phyloP scores from a whole-genome alignment of 2,888 invertebrate genomes.

The Nebria brevicollis region DNA sequence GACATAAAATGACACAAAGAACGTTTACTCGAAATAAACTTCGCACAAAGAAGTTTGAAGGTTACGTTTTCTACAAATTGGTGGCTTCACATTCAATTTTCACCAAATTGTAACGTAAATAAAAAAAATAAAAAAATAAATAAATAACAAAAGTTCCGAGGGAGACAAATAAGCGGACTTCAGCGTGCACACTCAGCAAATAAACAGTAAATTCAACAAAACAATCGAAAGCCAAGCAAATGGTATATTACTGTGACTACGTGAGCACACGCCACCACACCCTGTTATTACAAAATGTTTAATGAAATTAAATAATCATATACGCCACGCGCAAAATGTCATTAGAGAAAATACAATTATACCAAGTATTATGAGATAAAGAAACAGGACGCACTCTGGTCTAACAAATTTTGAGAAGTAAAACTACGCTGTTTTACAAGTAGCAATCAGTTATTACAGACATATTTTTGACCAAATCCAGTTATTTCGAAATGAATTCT shows the following conservation, averaged over 20 bases:
- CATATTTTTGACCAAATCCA: background rate
- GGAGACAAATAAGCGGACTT: background rate
- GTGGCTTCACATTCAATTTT: slow-evolving; percentile 27
- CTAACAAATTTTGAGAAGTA: background rate
- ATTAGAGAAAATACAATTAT: slow-evolving; percentile 39
- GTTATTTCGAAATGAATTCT: background rate
- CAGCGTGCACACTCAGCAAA: slow-evolving; percentile 30
- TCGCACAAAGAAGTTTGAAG: background rate
- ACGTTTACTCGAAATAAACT: background rate
- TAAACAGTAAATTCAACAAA: slow-evolving; percentile 37
- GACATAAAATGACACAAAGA: background rate
- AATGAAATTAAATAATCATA: slow-evolving; percentile 44
- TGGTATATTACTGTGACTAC: slow-evolving; percentile 6
- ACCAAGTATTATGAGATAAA: slow-evolving; percentile 31
- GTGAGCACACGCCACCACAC: slow-evolving; percentile 7
- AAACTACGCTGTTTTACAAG: background rate
- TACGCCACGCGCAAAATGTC: slow-evolving; percentile 33
- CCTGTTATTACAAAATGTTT: slow-evolving; percentile 24
- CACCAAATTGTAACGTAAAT: slow-evolving; percentile 26
- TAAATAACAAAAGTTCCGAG: slow-evolving; percentile 25
- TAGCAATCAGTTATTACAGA: background rate
- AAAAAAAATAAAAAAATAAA: slow-evolving; percentile 27
- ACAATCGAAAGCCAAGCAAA: slow-evolving; percentile 33
- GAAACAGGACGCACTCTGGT: background rate
- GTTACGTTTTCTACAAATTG: slow-evolving; percentile 11